Evolutionary conservation across 2,888 invertebrate genomes (phyloP).

Genomic region (Choristoneura rosaceana): DNA sequence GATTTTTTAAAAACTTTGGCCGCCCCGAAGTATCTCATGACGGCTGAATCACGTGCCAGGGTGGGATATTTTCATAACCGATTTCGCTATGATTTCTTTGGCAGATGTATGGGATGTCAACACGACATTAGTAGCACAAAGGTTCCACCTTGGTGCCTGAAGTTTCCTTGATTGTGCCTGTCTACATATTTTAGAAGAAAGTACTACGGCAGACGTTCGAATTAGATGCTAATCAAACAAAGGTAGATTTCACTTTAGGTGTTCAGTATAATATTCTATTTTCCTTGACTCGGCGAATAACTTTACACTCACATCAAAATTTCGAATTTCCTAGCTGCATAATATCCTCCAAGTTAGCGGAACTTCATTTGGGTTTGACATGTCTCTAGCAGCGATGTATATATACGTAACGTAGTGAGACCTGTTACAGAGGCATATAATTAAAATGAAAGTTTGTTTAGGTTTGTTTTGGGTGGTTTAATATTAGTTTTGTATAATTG

Average conservation of each 20-base stretch:
- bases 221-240: neutral
- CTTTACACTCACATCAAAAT: neutral
- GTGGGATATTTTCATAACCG: too few species aligned
- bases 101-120: too few species aligned
- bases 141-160: too few species aligned
- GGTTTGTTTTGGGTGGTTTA: too few species aligned
- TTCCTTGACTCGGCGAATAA: neutral
- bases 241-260: neutral
- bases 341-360: conserved; percentile 4
- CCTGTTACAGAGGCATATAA: neutral
- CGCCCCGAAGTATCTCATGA: too few species aligned
- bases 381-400: conserved; percentile 1
- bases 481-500: neutral
- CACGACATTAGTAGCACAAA: too few species aligned
- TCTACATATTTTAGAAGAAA: too few species aligned
- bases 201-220: neutral
- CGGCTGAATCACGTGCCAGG: too few species aligned
- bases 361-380: conserved; percentile 5
- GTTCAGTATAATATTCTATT: neutral
- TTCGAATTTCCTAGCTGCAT: conserved; percentile 2
- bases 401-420: neutral
- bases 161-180: too few species aligned
- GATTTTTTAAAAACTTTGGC: too few species aligned
- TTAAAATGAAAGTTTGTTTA: neutral
- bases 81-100: too few species aligned